Conservation (phyloP, 2,888 invertebrate genomes). For the Hedychridium roseum region DNA sequence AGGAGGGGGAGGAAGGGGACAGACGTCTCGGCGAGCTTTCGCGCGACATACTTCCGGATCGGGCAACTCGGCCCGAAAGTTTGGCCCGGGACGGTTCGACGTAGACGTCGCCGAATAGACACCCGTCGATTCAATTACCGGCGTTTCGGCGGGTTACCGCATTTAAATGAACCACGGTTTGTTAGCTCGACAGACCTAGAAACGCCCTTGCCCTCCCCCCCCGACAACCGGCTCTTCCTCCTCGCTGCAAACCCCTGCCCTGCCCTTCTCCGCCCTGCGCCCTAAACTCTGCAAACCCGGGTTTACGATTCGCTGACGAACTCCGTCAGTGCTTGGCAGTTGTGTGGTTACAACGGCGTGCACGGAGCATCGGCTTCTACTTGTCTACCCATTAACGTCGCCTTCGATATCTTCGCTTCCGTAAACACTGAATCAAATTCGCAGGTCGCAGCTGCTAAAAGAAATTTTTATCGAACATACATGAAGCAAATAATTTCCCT, state of each 20-base stretch:
- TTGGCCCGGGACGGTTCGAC: slow-evolving; percentile 35
- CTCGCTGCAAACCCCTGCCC: slow-evolving; percentile 6
- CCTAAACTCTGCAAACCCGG: too few relatives aligned
- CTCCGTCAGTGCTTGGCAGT: slow-evolving; percentile 9
- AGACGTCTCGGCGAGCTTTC: slow-evolving; percentile 24
- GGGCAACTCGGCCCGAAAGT: slow-evolving; percentile 50
- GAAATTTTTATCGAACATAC: too few relatives aligned
- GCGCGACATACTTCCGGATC: slow-evolving; percentile 39
- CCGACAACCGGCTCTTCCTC: slow-evolving; percentile 2
- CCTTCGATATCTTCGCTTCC: background rate
- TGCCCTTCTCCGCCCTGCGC: background rate
- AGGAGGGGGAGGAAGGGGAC: background rate
- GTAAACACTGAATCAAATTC: too few relatives aligned
- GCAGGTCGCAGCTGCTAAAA: too few relatives aligned
- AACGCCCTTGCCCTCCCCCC: background rate
- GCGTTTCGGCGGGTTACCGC: slow-evolving; percentile 49
- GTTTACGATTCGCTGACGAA: slow-evolving; percentile 8
- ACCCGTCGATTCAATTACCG: slow-evolving; percentile 53
- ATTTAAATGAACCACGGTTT: slow-evolving; percentile 51
- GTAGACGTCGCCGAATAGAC: slow-evolving; percentile 35
- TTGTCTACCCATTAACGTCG: background rate
- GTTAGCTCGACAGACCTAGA: slow-evolving; percentile 26
- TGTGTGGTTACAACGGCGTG: slow-evolving; percentile 7
- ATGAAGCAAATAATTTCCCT: too few relatives aligned
- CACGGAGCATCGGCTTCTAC: background rate